These are phyloP conservation scores for Digitonthophagus gazella DNA, from an alignment of 2,888 invertebrate species.

Conservation along the genomic window DNA sequence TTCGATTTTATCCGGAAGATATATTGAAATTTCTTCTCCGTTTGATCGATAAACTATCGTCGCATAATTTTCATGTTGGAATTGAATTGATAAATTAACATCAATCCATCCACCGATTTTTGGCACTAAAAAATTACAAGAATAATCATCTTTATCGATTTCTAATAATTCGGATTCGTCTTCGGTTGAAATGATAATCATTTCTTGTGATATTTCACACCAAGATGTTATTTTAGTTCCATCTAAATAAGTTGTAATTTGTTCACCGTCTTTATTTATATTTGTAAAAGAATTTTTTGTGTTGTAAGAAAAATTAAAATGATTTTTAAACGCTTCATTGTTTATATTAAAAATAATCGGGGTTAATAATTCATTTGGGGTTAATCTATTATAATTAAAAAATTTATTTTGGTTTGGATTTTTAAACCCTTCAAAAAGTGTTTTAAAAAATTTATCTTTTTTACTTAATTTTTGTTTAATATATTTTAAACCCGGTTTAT, in stretches of 20 bases:
- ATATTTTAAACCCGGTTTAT: conserved; percentile 13
- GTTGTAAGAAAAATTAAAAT: conserved; percentile 15
- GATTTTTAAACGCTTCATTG: conserved; percentile 15
- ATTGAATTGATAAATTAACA: conserved; percentile 22
- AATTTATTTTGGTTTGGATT: not conserved
- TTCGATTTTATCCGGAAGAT: conserved; percentile 19
- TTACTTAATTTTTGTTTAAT: conserved; percentile 6
- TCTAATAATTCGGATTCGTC: conserved; percentile 8
- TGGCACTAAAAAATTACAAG: conserved; percentile 25
- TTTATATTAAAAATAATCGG: conserved; percentile 17
- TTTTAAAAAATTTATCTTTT: conserved; percentile 5
- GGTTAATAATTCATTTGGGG: conserved; percentile 2
- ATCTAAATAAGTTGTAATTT: conserved; percentile 21
- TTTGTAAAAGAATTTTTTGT: conserved; percentile 20
- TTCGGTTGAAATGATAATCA: conserved; percentile 16
- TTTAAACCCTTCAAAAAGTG: not conserved
- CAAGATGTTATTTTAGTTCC: conserved; percentile 26
- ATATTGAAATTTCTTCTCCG: conserved; percentile 8
- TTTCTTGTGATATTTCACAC: conserved; percentile 23
- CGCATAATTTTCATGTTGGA: conserved; percentile 23
- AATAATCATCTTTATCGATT: conserved; percentile 23
- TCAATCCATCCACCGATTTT: conserved; percentile 21
- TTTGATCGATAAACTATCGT: conserved; percentile 17
- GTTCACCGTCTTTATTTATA: conserved; percentile 23
- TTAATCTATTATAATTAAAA: not conserved